Evolutionary conservation across 2,113 vertebrate species (phyloP), one percentile per base, ranked within the genome.

Genomic region (Bostrychus sinensis): DNA sequence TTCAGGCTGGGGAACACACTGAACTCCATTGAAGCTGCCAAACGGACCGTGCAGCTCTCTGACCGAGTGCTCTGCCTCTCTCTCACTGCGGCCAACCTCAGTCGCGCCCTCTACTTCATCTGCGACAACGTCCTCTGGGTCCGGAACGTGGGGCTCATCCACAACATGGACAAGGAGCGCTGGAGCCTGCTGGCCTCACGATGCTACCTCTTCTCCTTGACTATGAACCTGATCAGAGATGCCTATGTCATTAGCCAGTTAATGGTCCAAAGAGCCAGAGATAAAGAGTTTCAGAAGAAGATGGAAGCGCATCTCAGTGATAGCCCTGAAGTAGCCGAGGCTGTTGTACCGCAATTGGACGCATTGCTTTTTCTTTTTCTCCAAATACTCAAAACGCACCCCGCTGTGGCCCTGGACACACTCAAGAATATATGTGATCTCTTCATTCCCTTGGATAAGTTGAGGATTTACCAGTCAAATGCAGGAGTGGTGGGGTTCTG

Each of bases 351-450:
- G 3, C 86, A 92, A 70, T 63, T 93, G n/a, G 91, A 94, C 0
- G 68, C 89, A 13, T 91, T 95, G 7, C 39, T 96, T 2, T 74
- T 86, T 3, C 84, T 94, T 37, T 70, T 96, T 0, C 77, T 88
- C 55, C 88, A 85, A 12, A 86, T 88, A 4, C 66, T 98, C 20
- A 94, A 72, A 56, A 89, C 66, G 7, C 86, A 95, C 5, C 96
- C 96, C 0, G 91, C 94, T 9, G 73, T 98, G 62, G 78, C 94
- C 41, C 86, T 98, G 25, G 96, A 99, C 74, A 83, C 89, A 0
- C 58, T 97, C 69, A 99, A 97, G 82, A 99, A 98, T 41, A 36
- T 92, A 10, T 97, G 94, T 36, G 96, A 99, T 77, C 90, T 99
- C 67, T 89, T 95, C 42, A 94, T 94, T 71, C 96, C 96, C 0